These are phyloP conservation scores for Achroia grisella DNA, from an alignment of 1,140 invertebrate genomes.

Conservation along the genomic window DNA sequence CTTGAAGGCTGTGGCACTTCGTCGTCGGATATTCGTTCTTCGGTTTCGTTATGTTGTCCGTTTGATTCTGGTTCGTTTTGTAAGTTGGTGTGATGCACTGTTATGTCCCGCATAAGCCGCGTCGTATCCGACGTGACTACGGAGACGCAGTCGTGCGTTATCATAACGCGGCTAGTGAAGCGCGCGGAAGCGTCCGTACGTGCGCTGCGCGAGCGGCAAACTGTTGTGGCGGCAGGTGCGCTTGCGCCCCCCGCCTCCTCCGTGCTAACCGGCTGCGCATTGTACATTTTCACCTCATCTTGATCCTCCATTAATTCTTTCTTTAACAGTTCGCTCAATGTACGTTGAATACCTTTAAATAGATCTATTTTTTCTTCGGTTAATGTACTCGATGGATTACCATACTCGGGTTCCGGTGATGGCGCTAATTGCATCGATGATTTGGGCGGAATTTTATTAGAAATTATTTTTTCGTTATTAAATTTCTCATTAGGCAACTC, in stretches of 20 bases:
- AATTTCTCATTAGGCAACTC: conserved; percentile 36
- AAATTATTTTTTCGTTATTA: conserved; percentile 25
- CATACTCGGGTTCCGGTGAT: conserved; percentile 37
- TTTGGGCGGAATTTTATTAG: conserved; percentile 19
- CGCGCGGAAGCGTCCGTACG: conserved; percentile 77
- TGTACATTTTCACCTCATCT: conserved; percentile 67
- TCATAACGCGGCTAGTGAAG: conserved; percentile 90
- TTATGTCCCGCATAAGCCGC: conserved; percentile 76
- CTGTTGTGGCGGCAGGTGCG: conserved; percentile 64
- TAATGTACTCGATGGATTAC: conserved; percentile 23
- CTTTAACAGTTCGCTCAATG: conserved; percentile 71
- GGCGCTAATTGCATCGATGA: conserved; percentile 32
- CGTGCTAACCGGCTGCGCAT: conserved; percentile 66
- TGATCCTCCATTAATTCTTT: conserved; percentile 69
- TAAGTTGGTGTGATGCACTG: conserved; percentile 75
- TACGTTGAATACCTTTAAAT: conserved; percentile 72
- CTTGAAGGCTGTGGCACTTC: conserved; percentile 55
- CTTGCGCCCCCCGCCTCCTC: conserved; percentile 67
- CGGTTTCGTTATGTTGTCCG: conserved; percentile 44
- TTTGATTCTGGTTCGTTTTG: conserved; percentile 55
- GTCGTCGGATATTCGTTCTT: conserved; percentile 59
- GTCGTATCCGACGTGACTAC: conserved; percentile 83
- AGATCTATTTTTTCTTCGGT: conserved; percentile 63
- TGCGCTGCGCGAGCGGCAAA: conserved; percentile 70
- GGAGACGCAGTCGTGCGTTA: conserved; percentile 84